These are phyloP conservation scores for Heliocidaris tuberculata DNA, from an alignment of 35 echinoderm and acorn worm species.

Conservation along the genomic window DNA sequence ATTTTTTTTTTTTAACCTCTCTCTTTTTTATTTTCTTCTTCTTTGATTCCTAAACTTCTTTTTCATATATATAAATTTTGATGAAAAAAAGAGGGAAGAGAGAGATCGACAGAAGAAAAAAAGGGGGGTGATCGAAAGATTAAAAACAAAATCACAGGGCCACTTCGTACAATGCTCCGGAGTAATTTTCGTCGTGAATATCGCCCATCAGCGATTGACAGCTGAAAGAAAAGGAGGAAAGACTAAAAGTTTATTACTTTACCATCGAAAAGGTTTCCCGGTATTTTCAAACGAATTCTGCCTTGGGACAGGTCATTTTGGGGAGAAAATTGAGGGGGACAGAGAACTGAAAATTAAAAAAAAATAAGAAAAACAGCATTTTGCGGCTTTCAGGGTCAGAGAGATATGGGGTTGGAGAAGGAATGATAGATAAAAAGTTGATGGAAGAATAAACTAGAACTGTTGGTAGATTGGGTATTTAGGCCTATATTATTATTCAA, in stretches of 20 bases:
- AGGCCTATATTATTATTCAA: too few relatives aligned
- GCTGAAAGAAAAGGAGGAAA: background rate
- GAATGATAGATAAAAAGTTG: background rate
- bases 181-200: background rate
- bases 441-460: background rate
- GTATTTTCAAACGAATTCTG: background rate
- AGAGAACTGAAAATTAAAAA: too few relatives aligned
- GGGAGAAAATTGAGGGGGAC: background rate
- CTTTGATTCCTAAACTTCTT: background rate
- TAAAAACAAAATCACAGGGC: background rate
- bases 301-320: background rate
- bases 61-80: background rate
- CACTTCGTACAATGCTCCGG: background rate
- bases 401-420: background rate
- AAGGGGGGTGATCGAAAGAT: background rate
- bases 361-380: background rate
- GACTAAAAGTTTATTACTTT: conserved; percentile 24
- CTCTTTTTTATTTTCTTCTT: background rate
- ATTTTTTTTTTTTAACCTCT: background rate
- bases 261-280: background rate
- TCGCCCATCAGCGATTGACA: conserved; percentile 30
- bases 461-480: background rate
- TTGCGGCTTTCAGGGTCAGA: background rate
- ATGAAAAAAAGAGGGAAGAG: background rate
- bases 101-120: background rate